phyloP scores from a whole-genome alignment of 2,888 invertebrate genomes.

The Cheilosia scutellata region DNA sequence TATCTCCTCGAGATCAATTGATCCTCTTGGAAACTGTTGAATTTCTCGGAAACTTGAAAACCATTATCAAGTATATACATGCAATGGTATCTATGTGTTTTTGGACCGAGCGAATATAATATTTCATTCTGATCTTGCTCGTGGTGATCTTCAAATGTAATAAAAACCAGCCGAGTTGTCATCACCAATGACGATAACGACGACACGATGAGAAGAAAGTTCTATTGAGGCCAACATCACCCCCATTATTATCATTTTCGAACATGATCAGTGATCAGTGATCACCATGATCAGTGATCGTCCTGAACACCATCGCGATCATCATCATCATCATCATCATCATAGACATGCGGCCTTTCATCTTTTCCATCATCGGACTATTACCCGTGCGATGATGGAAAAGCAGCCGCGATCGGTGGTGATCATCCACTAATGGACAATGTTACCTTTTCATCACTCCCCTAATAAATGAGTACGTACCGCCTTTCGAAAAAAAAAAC shows the following conservation, averaged over 20 bases:
- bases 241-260: conserved; percentile 23
- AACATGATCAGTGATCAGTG: too few species aligned
- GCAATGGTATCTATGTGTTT: background rate
- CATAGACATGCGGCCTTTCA: conserved; percentile 40
- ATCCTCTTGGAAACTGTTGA: conserved; percentile 61
- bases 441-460: conserved; percentile 71
- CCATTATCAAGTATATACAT: conserved; percentile 42
- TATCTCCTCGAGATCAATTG: conserved; percentile 72
- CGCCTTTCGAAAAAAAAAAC: conserved; percentile 26
- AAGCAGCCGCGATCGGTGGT: conserved; percentile 1
- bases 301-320: conserved; percentile 4
- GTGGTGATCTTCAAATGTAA: conserved; percentile 39
- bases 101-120: background rate
- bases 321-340: conserved; percentile 39
- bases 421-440: conserved; percentile 58
- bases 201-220: conserved; percentile 29
- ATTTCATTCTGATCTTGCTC: conserved; percentile 28
- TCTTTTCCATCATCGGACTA: conserved; percentile 41
- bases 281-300: conserved; percentile 8
- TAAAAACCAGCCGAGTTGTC: conserved; percentile 29
- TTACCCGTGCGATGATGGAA: conserved; percentile 12
- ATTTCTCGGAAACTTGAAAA: conserved; percentile 66
- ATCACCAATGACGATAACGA: conserved; percentile 3
- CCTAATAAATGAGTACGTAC: conserved; percentile 55
- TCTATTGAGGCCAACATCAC: conserved; percentile 29